Percentiles rank a stretch among this genome's conserved stretches.
Conservation (phyloP, 2,888 invertebrate species). For the Lithophane socia region DNA sequence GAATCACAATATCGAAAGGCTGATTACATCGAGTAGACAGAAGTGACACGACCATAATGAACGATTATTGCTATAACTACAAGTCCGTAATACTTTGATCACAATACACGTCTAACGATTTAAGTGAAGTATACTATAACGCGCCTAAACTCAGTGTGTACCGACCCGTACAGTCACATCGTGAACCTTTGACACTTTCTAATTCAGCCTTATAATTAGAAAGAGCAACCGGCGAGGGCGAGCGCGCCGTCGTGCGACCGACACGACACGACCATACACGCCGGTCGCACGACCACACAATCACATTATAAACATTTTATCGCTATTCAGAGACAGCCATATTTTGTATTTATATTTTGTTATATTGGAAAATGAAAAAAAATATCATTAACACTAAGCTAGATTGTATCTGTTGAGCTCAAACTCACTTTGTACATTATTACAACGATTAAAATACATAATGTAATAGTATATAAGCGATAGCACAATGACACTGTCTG, state of each 20-base stretch:
- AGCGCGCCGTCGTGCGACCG: slow-evolving; percentile 72
- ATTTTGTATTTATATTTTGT: slow-evolving; percentile 71
- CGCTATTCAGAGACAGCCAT: slow-evolving; percentile 80
- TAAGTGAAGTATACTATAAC: slow-evolving; percentile 68
- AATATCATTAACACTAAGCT: slow-evolving; percentile 83
- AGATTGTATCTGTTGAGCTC: slow-evolving; percentile 87
- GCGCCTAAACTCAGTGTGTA: slow-evolving; percentile 71
- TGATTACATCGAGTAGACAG: slow-evolving; percentile 64
- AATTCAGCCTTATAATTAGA: slow-evolving; percentile 90
- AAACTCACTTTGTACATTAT: slow-evolving; percentile 90
- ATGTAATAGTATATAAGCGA: slow-evolving; percentile 80
- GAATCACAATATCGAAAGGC: slow-evolving; percentile 65
- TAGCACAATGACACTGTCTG: slow-evolving; percentile 77
- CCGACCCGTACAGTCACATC: slow-evolving; percentile 65
- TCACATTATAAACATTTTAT: slow-evolving; percentile 76
- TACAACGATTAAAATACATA: slow-evolving; percentile 85
- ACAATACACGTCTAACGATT: slow-evolving; percentile 80
- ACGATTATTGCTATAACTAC: slow-evolving; percentile 86
- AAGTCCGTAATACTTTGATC: slow-evolving; percentile 87
- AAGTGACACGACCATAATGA: slow-evolving; percentile 72
- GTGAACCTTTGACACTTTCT: slow-evolving; percentile 82
- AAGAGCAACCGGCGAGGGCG: slow-evolving; percentile 84
- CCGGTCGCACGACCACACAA: slow-evolving; percentile 59
- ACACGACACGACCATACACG: slow-evolving; percentile 51
- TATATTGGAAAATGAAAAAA: slow-evolving; percentile 70